Evolutionary conservation across 1,140 invertebrate genomes (phyloP).

Genomic region (Wiebesia pumilae): DNA sequence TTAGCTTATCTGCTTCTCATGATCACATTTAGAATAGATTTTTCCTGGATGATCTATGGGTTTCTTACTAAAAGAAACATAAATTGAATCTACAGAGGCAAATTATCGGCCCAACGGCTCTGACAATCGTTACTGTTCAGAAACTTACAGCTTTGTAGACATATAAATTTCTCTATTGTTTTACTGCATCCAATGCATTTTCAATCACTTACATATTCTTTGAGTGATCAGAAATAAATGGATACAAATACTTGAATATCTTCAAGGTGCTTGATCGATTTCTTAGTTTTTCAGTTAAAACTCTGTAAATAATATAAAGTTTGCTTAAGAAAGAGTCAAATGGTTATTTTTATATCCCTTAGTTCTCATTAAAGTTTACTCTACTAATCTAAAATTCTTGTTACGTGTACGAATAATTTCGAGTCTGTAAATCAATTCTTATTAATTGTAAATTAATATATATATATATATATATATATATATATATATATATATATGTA

Average conservation of each 20-base stretch:
- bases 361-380: too few relatives aligned
- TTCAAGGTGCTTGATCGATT: too few relatives aligned
- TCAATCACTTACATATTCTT: background rate
- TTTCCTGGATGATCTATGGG: background rate
- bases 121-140: background rate
- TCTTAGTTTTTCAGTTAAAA: too few relatives aligned
- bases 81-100: conserved; percentile 1
- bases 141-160: conserved; percentile 11
- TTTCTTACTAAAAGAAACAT: background rate
- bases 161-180: background rate
- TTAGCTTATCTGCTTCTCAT: background rate
- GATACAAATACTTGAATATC: background rate
- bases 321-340: too few relatives aligned
- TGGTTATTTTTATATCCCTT: too few relatives aligned
- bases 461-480: too few relatives aligned
- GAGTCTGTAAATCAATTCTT: too few relatives aligned
- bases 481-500: too few relatives aligned
- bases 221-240: background rate
- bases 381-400: too few relatives aligned
- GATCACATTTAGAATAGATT: background rate
- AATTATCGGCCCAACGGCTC: conserved; percentile 1
- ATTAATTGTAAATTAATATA: too few relatives aligned
- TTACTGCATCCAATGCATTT: background rate
- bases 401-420: too few relatives aligned
- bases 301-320: too few relatives aligned